A percentile compares a stretch with the other conserved stretches of the same genome.
phyloP scores from a whole-genome alignment of 2,797 vertebrate genomes.

The Lagorchestes hirsutus region DNA sequence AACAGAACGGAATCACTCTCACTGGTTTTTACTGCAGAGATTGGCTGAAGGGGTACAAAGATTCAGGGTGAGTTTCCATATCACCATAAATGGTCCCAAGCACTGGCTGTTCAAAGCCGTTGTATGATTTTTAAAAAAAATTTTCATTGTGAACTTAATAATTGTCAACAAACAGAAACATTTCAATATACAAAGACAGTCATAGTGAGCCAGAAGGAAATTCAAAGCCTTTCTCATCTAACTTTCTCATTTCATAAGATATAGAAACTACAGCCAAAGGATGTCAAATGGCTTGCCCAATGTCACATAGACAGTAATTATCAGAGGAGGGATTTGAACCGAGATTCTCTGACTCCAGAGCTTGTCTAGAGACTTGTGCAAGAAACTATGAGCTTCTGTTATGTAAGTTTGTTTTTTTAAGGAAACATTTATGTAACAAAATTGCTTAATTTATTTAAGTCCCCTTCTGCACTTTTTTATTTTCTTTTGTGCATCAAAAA shows the following conservation, averaged over 20 bases:
- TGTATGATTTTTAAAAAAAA: neutral
- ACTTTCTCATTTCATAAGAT: neutral
- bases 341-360: neutral
- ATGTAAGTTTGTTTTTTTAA: neutral
- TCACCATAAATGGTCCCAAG: neutral
- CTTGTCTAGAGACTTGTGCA: neutral
- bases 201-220: neutral
- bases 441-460: neutral
- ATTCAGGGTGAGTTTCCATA: neutral
- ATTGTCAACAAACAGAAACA: neutral
- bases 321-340: neutral
- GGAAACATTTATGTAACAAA: neutral
- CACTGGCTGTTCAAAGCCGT: neutral
- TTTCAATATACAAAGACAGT: neutral
- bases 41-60: neutral
- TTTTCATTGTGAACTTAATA: neutral
- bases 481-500: neutral
- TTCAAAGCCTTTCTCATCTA: neutral
- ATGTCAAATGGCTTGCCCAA: neutral
- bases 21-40: neutral
- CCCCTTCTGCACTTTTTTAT: neutral
- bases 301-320: neutral
- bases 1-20: neutral
- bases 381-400: neutral
- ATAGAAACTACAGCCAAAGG: neutral